Evolutionary conservation across 2,888 invertebrate genomes (phyloP).

Genomic region (Colostygia pectinataria): DNA sequence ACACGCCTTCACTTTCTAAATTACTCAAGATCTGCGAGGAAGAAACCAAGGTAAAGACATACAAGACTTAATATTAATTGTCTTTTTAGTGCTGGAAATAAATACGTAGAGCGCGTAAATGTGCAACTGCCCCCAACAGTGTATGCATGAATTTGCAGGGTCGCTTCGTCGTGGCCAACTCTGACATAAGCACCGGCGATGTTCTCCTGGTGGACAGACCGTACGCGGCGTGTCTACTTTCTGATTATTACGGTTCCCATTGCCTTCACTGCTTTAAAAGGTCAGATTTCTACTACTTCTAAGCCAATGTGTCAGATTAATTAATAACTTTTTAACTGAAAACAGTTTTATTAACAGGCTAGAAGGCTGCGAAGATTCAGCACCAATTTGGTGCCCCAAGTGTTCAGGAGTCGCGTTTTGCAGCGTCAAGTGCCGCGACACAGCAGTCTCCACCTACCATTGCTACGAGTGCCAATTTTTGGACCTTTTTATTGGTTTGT

Average conservation of each 20-base stretch:
- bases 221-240: slow-evolving; percentile 87
- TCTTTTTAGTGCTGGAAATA: too few species aligned
- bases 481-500: slow-evolving; percentile 87
- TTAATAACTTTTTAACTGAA: too few species aligned
- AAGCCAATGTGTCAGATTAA: too few species aligned
- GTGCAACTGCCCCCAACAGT: too few species aligned
- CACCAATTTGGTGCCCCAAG: slow-evolving; percentile 87
- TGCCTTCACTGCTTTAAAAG: slow-evolving; percentile 91
- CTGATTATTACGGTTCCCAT: slow-evolving; percentile 89
- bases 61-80: too few species aligned
- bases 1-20: slow-evolving; percentile 83
- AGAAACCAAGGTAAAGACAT: slow-evolving; percentile 77
- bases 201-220: slow-evolving; percentile 88
- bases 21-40: slow-evolving; percentile 84
- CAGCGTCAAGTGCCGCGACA: slow-evolving; percentile 84
- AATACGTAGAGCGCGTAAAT: too few species aligned
- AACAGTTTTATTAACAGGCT: slow-evolving; percentile 42
- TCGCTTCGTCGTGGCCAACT: slow-evolving; percentile 86
- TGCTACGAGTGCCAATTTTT: slow-evolving; percentile 88
- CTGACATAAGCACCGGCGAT: slow-evolving; percentile 86
- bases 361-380: slow-evolving; percentile 59
- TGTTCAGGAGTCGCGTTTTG: slow-evolving; percentile 92
- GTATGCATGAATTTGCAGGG: slow-evolving; percentile 70
- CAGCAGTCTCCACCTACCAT: slow-evolving; percentile 87
- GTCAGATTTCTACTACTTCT: slow-evolving; percentile 56